Conservation (phyloP, 2,113 vertebrate species). For the Sylvilagus bachmani region DNA sequence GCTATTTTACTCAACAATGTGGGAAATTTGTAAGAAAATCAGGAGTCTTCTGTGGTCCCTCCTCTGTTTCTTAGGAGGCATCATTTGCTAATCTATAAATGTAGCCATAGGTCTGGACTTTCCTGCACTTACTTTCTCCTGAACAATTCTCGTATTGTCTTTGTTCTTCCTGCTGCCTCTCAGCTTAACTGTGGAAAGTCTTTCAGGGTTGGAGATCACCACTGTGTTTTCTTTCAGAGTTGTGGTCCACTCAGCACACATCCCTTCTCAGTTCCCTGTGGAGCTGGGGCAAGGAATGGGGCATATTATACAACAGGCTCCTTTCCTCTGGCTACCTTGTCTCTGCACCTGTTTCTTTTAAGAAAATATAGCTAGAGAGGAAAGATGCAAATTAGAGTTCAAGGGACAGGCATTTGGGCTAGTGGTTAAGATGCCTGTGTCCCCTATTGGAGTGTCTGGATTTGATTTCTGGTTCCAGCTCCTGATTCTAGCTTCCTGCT, state of each 20-base stretch:
- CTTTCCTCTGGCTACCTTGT: not conserved
- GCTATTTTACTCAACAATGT: not conserved
- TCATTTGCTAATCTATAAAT: slow-evolving; percentile 4
- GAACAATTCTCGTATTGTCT: slow-evolving; percentile 13
- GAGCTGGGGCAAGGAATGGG: not conserved
- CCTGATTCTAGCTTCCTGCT: too few relatives aligned
- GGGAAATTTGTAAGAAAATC: slow-evolving; percentile 9
- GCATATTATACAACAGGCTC: not conserved
- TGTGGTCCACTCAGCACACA: not conserved
- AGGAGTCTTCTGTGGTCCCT: not conserved
- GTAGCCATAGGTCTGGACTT: not conserved
- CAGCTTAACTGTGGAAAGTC: not conserved
- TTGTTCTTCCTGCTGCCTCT: not conserved
- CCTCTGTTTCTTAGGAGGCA: not conserved
- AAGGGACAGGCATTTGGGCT: not conserved
- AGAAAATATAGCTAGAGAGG: not conserved
- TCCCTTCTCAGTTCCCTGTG: not conserved
- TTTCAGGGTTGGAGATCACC: not conserved
- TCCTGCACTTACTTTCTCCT: slow-evolving; percentile 8
- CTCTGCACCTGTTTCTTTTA: not conserved
- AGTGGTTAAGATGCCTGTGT: too few relatives aligned
- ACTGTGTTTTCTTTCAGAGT: not conserved
- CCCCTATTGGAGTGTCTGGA: too few relatives aligned
- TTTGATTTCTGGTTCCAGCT: too few relatives aligned
- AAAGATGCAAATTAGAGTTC: slow-evolving; percentile 16